A percentile compares a stretch with the other conserved stretches of the same genome.
Conservation (phyloP, 2,888 invertebrate genomes). For the Drosophila affinis region DNA sequence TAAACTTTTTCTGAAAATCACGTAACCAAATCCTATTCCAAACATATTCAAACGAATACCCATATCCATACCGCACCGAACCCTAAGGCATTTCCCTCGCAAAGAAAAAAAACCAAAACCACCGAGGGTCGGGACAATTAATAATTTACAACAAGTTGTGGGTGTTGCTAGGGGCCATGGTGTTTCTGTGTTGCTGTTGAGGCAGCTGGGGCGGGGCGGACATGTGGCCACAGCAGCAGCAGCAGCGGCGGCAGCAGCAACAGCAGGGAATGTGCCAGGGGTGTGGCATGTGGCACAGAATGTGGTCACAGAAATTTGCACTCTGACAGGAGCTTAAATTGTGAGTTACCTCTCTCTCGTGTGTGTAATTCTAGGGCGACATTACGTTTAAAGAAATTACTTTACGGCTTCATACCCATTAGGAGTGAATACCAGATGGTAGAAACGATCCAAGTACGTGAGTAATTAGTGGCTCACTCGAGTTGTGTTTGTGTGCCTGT, state of each 20-base stretch:
- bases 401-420: slow-evolving; percentile 81
- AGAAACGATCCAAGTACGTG: slow-evolving; percentile 80
- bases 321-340: slow-evolving; percentile 14
- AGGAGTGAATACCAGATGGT: slow-evolving; percentile 79
- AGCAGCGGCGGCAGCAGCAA: background rate
- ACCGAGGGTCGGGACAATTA: slow-evolving; percentile 22
- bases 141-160: slow-evolving; percentile 38
- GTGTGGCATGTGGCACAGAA: background rate
- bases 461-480: slow-evolving; percentile 58
- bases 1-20: background rate
- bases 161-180: background rate
- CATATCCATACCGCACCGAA: background rate
- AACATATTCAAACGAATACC: background rate
- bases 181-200: background rate
- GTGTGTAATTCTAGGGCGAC: slow-evolving; percentile 76
- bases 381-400: slow-evolving; percentile 80
- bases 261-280: background rate
- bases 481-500: background rate
- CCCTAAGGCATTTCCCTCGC: background rate
- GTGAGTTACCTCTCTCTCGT: slow-evolving; percentile 34
- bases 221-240: too few relatives aligned
- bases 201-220: background rate
- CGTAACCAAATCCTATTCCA: background rate
- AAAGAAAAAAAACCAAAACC: background rate
- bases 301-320: slow-evolving; percentile 5